phyloP scores from a whole-genome alignment of 2,113 vertebrate species.

The Solea senegalensis region DNA sequence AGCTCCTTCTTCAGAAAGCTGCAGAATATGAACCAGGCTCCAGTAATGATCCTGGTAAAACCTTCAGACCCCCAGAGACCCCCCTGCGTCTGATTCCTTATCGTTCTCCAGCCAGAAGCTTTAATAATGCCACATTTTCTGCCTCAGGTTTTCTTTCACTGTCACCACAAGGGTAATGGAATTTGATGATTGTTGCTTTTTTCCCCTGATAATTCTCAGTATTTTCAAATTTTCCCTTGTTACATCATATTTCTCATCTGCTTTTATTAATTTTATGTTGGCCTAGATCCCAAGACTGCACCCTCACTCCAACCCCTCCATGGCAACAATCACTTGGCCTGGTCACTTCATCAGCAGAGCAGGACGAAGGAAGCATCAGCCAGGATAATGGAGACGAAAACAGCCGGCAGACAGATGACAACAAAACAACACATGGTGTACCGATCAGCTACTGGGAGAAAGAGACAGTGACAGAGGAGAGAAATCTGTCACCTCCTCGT shows the following conservation, averaged over 20 bases:
- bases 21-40: constrained; percentile 31
- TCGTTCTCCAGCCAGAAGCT: constrained; percentile 37
- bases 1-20: constrained; percentile 55
- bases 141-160: constrained; percentile 21
- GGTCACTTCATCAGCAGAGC: constrained; percentile 73
- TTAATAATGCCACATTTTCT: constrained; percentile 23
- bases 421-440: neutral
- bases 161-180: constrained; percentile 54
- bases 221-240: neutral
- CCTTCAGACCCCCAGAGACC: constrained; percentile 10
- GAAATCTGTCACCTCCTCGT: neutral
- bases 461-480: neutral
- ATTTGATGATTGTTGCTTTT: neutral
- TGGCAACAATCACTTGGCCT: constrained; percentile 73
- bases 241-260: too few relatives aligned
- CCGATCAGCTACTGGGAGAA: constrained; percentile 8
- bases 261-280: neutral
- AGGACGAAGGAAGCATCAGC: constrained; percentile 51
- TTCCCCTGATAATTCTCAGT: neutral
- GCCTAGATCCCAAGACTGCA: constrained; percentile 49
- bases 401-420: constrained; percentile 10
- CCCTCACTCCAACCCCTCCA: constrained; percentile 49
- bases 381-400: constrained; percentile 28
- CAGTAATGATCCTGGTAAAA: constrained; percentile 6
- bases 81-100: constrained; percentile 19